Percentiles rank a stretch among this genome's conserved stretches.
Conservation (phyloP, 2,113 vertebrate species). For the Verasper variegatus region DNA sequence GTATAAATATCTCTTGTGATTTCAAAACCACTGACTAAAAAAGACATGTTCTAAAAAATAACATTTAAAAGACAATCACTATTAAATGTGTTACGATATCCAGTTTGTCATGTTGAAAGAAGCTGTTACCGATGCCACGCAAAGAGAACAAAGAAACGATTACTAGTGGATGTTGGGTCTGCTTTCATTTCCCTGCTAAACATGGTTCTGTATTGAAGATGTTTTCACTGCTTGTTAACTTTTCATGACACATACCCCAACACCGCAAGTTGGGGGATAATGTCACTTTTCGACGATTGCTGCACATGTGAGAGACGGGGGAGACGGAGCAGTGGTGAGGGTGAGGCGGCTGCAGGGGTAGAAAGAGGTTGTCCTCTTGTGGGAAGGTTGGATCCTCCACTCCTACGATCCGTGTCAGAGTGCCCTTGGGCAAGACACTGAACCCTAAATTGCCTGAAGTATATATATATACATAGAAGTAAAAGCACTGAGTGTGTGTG, state of each 20-base stretch:
- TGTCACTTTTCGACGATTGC: constrained; percentile 5
- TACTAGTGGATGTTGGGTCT: constrained; percentile 2
- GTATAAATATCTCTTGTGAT: not conserved
- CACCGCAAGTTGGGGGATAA: constrained; percentile 20
- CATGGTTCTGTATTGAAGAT: constrained; percentile 26
- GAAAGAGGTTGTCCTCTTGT: not conserved
- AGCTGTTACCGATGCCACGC: not conserved
- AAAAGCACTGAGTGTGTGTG: not conserved
- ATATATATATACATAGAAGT: not conserved
- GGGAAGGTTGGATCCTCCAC: not conserved
- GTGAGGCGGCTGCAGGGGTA: not conserved
- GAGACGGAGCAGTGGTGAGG: not conserved
- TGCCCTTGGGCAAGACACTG: constrained; percentile 1
- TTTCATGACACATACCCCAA: constrained; percentile 10
- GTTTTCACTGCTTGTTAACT: constrained; percentile 30
- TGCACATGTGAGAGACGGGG: constrained; percentile 10
- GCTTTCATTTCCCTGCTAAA: constrained; percentile 40
- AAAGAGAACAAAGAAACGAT: constrained; percentile 30
- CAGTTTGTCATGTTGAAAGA: constrained; percentile 1
- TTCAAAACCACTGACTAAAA: not conserved
- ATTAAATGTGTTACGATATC: constrained; percentile 4
- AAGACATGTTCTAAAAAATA: not conserved
- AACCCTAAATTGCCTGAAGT: constrained; percentile 1
- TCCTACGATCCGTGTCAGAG: not conserved
- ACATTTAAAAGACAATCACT: constrained; percentile 11